A percentile compares a stretch with the other conserved stretches of the same genome.
Evolutionary conservation across 2,113 vertebrate genomes (phyloP).

Genomic region (Gambusia affinis): DNA sequence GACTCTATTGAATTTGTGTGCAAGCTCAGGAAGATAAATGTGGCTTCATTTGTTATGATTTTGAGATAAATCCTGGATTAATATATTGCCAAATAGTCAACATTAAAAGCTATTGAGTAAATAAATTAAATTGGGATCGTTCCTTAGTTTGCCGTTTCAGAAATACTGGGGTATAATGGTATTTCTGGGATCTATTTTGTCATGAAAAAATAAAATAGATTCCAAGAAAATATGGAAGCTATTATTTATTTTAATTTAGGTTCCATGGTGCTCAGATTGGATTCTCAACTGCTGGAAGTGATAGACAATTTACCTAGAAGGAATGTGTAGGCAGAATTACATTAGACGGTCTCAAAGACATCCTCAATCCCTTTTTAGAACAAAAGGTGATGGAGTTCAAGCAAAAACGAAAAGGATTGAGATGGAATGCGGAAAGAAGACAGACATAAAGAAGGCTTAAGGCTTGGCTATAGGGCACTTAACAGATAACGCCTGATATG

Average conservation of each 20-base stretch:
- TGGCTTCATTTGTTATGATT: too few relatives aligned
- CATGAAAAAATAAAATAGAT: too few relatives aligned
- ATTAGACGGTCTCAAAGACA: conserved; percentile 39
- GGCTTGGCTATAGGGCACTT: conserved; percentile 20
- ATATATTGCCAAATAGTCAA: too few relatives aligned
- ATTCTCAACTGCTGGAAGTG: conserved; percentile 21
- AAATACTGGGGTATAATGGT: too few relatives aligned
- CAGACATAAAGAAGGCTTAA: conserved; percentile 22
- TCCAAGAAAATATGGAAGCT: too few relatives aligned
- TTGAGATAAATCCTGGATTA: too few relatives aligned
- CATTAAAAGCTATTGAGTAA: too few relatives aligned
- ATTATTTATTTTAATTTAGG: conserved; percentile 6
- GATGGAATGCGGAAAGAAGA: conserved; percentile 7
- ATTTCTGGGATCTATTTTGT: too few relatives aligned
- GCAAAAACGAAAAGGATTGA: conserved; percentile 29
- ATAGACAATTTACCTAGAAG: conserved; percentile 16
- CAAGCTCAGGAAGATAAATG: too few relatives aligned
- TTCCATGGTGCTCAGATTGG: conserved; percentile 29
- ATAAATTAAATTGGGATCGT: too few relatives aligned
- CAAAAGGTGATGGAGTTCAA: conserved; percentile 26
- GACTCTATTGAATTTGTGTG: too few relatives aligned
- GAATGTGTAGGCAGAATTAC: conserved; percentile 22
- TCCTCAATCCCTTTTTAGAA: conserved; percentile 29
- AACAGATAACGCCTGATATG: conserved; percentile 35
- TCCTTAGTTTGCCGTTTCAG: too few relatives aligned